Evolutionary conservation across 2,888 invertebrate species (phyloP).

Genomic region (Emmelina monodactyla): DNA sequence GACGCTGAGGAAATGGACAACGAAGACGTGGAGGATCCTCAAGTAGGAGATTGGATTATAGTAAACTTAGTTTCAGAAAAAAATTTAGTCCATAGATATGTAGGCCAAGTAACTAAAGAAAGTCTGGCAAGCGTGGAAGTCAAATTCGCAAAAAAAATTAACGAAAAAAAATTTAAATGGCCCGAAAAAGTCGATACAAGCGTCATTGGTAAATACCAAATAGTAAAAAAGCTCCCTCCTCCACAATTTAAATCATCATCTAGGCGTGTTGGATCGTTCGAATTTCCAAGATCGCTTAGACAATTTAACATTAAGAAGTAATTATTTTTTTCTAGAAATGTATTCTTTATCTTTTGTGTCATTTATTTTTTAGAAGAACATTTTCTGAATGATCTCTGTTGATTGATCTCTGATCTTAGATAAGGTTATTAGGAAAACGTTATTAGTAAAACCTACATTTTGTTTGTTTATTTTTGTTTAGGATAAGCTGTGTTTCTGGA

Average conservation of each 20-base stretch:
- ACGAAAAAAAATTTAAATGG: constrained; percentile 18
- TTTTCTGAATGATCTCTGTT: no score
- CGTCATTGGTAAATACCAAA: constrained; percentile 17
- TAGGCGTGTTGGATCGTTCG: neutral
- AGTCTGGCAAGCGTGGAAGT: constrained; percentile 12
- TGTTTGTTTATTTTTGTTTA: no score
- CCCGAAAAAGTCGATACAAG: constrained; percentile 16
- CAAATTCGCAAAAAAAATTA: constrained; percentile 19
- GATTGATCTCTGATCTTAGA: no score
- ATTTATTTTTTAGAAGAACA: no score
- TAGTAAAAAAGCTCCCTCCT: constrained; percentile 17
- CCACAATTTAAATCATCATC: constrained; percentile 15
- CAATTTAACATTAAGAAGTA: neutral
- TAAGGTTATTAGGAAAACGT: no score
- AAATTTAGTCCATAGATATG: constrained; percentile 17
- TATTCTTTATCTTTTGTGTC: neutral
- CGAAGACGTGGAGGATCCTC: constrained; percentile 12
- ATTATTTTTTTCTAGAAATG: neutral
- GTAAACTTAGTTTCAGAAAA: constrained; percentile 18
- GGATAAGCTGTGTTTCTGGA: no score
- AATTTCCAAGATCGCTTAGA: neutral
- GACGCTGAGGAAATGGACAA: constrained; percentile 9
- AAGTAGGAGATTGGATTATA: constrained; percentile 17
- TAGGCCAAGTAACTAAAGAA: constrained; percentile 15
- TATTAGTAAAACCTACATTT: no score